Conservation (phyloP, 1,140 invertebrate genomes). For the Eumaeus atala region DNA sequence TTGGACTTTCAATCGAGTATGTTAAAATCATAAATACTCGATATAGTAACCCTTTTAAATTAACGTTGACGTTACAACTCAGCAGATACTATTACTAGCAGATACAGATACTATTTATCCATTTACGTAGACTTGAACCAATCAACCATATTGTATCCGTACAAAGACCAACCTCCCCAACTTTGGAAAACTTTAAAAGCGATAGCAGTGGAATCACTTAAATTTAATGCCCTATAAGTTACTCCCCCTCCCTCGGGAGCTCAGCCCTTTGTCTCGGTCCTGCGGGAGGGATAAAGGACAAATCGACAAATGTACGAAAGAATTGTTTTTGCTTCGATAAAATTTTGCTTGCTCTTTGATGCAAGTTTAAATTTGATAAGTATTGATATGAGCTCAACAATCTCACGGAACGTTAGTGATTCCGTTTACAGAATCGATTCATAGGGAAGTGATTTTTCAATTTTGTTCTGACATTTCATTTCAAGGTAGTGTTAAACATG, state of each 20-base stretch:
- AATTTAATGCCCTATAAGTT: constrained; percentile 65
- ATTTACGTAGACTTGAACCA: neutral
- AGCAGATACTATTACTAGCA: no score
- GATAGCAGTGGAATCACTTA: constrained; percentile 56
- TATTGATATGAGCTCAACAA: no score
- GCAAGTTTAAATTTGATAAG: constrained; percentile 19
- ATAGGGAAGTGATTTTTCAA: no score
- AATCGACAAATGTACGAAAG: constrained; percentile 49
- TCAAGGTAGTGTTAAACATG: no score
- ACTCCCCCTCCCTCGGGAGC: constrained; percentile 35
- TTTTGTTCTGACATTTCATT: no score
- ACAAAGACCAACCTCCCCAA: constrained; percentile 26
- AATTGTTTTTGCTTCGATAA: constrained; percentile 30
- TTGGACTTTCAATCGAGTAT: no score
- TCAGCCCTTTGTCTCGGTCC: constrained; percentile 47
- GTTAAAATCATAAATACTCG: no score
- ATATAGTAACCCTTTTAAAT: no score
- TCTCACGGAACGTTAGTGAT: no score
- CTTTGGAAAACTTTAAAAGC: constrained; percentile 54
- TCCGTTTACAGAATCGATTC: no score
- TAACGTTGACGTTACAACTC: no score
- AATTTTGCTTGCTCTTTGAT: constrained; percentile 18
- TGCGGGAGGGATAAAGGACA: constrained; percentile 38
- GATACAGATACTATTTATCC: no score
- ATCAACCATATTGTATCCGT: constrained; percentile 23